Conservation (phyloP, 1,140 invertebrate genomes). For the Magallana angulata region DNA sequence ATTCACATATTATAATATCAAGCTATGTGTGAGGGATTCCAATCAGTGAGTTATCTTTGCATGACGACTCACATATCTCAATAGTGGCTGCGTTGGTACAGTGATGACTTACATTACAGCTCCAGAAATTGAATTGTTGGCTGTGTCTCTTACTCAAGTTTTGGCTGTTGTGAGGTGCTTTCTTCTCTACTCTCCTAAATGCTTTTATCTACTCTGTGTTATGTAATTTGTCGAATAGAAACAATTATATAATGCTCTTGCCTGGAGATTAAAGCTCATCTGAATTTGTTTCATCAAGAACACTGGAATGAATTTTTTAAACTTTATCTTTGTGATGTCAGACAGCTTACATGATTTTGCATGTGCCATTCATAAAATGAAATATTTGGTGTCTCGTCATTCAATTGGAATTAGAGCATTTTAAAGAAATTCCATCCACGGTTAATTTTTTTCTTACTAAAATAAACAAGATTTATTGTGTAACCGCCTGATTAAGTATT, state of each 20-base stretch:
- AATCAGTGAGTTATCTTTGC: too few relatives aligned
- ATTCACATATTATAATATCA: too few relatives aligned
- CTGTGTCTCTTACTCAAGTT: not conserved
- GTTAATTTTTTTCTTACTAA: too few relatives aligned
- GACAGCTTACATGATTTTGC: too few relatives aligned
- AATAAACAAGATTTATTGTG: not conserved
- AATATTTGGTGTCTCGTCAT: not conserved
- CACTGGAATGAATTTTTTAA: too few relatives aligned
- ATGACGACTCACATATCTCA: too few relatives aligned
- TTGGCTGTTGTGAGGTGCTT: not conserved
- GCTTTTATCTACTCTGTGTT: conserved; percentile 1
- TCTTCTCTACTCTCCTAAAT: not conserved
- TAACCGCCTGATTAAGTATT: not conserved
- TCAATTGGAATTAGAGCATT: not conserved
- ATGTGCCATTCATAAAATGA: not conserved
- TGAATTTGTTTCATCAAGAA: too few relatives aligned
- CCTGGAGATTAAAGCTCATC: too few relatives aligned
- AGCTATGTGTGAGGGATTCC: too few relatives aligned
- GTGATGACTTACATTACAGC: not conserved
- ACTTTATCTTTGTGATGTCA: too few relatives aligned
- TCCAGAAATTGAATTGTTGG: not conserved
- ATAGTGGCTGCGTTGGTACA: too few relatives aligned
- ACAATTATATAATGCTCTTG: too few relatives aligned
- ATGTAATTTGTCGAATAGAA: not conserved
- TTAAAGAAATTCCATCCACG: not conserved